Evolutionary conservation across 1,140 invertebrate genomes (phyloP), one percentile per base, ranked within the genome.

Genomic region (Drosophila insularis): DNA sequence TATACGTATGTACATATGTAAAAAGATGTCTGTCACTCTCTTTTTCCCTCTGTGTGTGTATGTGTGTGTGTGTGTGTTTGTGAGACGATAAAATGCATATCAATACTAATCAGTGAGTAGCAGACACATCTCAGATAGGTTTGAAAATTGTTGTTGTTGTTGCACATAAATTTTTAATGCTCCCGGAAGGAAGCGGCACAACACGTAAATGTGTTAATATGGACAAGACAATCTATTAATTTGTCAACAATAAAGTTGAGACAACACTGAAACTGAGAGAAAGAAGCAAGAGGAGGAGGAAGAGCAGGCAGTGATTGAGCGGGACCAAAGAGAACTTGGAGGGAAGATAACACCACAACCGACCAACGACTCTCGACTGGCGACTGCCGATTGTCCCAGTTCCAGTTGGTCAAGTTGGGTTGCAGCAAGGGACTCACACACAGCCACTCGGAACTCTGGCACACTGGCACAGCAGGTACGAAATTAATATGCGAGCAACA

Each of bases 401-500:
- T 35, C 31, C 14, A 58, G 27, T 58, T 35, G 55, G 27, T 35
- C 55, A 50, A 50, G 43, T 58, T 58, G 31, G 55, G 8, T 11
- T 10, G 6, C 11, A 13, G 35, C 35, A 37, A 37, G 10, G 35
- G 35, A 11, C 35, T 37, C 35, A 37, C n/a, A 3, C 32, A 53
- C 46, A 53, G 46, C n/a, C 13, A 32, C 55, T 58, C n/a, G 55
- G 55, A 17, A 14, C 32, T 35, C 55, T 27, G 32, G n/a, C 54
- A 84, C 79, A 82, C 35, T 37, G 79, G 81, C 85, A 72, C 86
- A 90, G 86, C 86, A 90, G 86, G 86, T 90, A 86, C 78, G 86
- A 90, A 90, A 90, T 90, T 90, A 90, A 90, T 90, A 90, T 90
- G 86, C 86, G 86, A 90, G 81, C 86, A 90, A 90, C 86, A 90